These are phyloP conservation scores for Meriones unguiculatus DNA, from an alignment of 2,113 vertebrate species.

Conservation along the genomic window DNA sequence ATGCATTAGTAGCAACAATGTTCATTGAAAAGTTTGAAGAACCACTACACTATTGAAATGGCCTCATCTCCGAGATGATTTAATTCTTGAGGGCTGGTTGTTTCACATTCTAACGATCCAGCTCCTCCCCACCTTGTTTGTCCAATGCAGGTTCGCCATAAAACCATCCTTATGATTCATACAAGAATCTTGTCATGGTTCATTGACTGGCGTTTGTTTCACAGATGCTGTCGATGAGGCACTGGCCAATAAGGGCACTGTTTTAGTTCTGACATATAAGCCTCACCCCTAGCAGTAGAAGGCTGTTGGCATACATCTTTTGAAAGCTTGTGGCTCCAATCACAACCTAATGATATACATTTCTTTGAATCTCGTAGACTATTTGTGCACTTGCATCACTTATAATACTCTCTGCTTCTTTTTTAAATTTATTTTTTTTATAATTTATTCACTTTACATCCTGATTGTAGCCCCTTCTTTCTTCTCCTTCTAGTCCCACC, in stretches of 20 bases:
- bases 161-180: background rate
- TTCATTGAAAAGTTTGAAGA: background rate
- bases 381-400: background rate
- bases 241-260: background rate
- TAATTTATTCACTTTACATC: too few species aligned
- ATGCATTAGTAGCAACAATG: background rate
- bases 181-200: background rate
- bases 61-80: background rate
- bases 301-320: background rate
- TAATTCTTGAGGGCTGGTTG: background rate
- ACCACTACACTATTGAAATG: background rate
- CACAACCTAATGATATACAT: background rate
- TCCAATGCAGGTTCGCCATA: background rate
- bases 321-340: background rate
- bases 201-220: background rate
- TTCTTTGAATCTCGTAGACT: background rate
- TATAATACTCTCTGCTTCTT: background rate
- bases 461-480: too few species aligned
- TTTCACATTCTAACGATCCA: background rate
- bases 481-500: too few species aligned
- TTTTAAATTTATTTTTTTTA: too few species aligned
- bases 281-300: background rate
- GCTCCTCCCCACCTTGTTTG: background rate
- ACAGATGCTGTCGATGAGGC: background rate
- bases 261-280: background rate